phyloP scores from a whole-genome alignment of 2,797 vertebrate genomes.

The Macrochelys suwanniensis region DNA sequence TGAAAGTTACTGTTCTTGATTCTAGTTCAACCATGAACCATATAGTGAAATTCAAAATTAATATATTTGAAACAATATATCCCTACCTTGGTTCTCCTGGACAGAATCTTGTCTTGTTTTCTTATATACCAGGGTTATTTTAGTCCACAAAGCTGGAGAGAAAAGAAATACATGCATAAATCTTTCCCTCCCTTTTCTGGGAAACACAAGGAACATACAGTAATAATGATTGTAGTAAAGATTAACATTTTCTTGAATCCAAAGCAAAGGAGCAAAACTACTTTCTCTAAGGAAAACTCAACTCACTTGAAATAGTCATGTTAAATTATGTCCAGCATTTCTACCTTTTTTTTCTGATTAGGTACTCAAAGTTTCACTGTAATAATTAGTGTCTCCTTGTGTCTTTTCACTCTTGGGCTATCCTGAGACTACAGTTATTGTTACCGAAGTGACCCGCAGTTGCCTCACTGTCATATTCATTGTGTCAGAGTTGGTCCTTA shows the following conservation, averaged over 20 bases:
- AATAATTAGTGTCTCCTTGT: neutral
- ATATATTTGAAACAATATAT: constrained; percentile 17
- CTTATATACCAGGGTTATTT: constrained; percentile 29
- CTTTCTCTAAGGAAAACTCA: constrained; percentile 12
- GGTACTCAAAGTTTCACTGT: neutral
- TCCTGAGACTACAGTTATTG: neutral
- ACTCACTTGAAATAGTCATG: neutral
- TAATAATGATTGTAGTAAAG: neutral
- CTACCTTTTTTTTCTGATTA: constrained; percentile 2
- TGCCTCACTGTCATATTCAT: neutral
- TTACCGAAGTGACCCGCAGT: neutral
- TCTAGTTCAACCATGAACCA: neutral
- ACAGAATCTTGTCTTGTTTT: constrained; percentile 18
- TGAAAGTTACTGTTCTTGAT: neutral
- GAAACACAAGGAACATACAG: neutral
- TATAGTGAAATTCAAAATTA: constrained; percentile 17
- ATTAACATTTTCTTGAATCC: neutral
- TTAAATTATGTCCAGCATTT: neutral
- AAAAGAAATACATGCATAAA: constrained; percentile 16
- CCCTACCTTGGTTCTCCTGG: neutral
- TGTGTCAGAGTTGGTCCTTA: neutral
- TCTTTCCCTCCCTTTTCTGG: neutral
- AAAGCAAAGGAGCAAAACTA: neutral
- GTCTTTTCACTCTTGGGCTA: neutral
- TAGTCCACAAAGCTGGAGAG: neutral